Conservation (phyloP, 2,113 vertebrate species). For the Heptranchias perlo region DNA sequence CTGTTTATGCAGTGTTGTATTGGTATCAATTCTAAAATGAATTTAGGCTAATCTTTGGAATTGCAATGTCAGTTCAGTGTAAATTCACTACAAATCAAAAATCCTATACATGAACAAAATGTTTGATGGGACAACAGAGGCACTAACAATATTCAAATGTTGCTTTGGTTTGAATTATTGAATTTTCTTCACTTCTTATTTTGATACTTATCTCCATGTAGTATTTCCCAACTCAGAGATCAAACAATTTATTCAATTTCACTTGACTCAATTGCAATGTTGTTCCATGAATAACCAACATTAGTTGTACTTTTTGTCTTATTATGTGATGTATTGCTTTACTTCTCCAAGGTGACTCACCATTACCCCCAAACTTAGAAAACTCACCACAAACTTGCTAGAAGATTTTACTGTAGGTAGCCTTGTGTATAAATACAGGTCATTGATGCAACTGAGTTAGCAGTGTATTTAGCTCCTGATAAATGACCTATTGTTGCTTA, state of each 20-base stretch:
- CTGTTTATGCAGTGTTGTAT: neutral
- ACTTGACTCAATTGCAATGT: neutral
- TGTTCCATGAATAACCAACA: neutral
- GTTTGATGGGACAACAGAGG: too few species aligned
- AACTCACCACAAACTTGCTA: too few species aligned
- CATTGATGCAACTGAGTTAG: neutral
- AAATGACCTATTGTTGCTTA: neutral
- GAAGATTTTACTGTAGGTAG: too few species aligned
- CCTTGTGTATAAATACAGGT: too few species aligned
- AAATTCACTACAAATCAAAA: neutral
- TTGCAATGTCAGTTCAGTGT: neutral
- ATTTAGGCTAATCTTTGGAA: neutral
- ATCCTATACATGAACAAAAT: too few species aligned
- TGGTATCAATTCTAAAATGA: neutral
- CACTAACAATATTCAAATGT: too few species aligned
- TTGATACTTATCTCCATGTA: neutral
- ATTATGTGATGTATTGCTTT: neutral
- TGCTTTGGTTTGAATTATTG: too few species aligned
- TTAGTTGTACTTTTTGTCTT: neutral
- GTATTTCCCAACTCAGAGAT: neutral
- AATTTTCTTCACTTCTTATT: neutral
- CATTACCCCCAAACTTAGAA: too few species aligned
- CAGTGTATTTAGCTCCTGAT: neutral
- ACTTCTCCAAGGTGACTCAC: too few species aligned
- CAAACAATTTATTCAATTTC: neutral